Percentiles rank a stretch among this genome's conserved stretches.
Conservation (phyloP, 1,140 invertebrate species). For the Apis mellifera region Amel_HAv3.1 CM009943.2:3809001-3809500, state of each 20-base stretch:
- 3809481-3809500: neutral
- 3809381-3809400: neutral
- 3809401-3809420: conserved; percentile 16
- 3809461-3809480: neutral
- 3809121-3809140: neutral
- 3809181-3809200: conserved; percentile 47
- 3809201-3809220: conserved; percentile 14
- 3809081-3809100: neutral
- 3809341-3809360: conserved; percentile 31
- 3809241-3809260: conserved; percentile 11
- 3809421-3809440: conserved; percentile 14
- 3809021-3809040: no score
- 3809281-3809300: conserved; percentile 61
- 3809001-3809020: no score
- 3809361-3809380: neutral
- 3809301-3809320: conserved; percentile 62
- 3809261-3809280: conserved; percentile 51
- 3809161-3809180: conserved; percentile 11
- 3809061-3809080: neutral
- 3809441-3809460: neutral
- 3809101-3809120: no score
- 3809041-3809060: neutral
- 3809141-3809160: neutral
- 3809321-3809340: conserved; percentile 14
- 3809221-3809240: conserved; percentile 8